Conservation (phyloP, 2,888 invertebrate species). For the Drosophila anomalata region DNA sequence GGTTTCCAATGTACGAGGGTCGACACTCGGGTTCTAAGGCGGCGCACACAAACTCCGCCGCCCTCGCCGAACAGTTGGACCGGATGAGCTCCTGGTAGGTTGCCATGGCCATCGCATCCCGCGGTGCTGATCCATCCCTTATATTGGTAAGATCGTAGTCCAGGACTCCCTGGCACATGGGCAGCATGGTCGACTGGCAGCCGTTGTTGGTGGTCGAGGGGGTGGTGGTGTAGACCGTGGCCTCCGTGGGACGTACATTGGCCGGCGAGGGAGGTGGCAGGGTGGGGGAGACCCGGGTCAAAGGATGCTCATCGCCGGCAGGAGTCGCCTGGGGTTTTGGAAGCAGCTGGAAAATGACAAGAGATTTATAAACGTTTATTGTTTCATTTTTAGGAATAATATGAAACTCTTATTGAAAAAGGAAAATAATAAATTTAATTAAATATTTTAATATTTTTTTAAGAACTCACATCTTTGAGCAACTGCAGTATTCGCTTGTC, state of each 20-base stretch:
- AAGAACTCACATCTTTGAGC: constrained; percentile 77
- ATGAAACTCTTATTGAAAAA: too few relatives aligned
- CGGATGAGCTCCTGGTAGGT: constrained; percentile 86
- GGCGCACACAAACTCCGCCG: constrained; percentile 87
- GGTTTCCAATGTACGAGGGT: constrained; percentile 85
- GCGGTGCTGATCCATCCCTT: constrained; percentile 66
- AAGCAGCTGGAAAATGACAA: constrained; percentile 36
- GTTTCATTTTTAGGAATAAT: background rate
- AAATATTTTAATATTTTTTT: background rate
- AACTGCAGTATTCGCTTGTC: constrained; percentile 84
- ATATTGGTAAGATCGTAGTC: constrained; percentile 87
- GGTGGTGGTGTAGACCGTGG: constrained; percentile 62
- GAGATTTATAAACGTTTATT: background rate
- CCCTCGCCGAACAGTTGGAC: constrained; percentile 87
- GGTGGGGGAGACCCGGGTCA: constrained; percentile 86
- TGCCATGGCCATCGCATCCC: constrained; percentile 82
- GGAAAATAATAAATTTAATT: background rate
- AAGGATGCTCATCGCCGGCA: constrained; percentile 51
- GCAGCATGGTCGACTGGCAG: constrained; percentile 82
- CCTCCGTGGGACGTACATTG: constrained; percentile 71
- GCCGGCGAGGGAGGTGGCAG: constrained; percentile 84
- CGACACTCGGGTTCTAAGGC: constrained; percentile 88
- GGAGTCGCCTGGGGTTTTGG: constrained; percentile 62
- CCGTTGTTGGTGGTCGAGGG: constrained; percentile 60
- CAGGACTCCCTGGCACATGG: constrained; percentile 87